phyloP scores from a whole-genome alignment of 2,113 vertebrate genomes.

The Ctenodactylus gundi region DNA sequence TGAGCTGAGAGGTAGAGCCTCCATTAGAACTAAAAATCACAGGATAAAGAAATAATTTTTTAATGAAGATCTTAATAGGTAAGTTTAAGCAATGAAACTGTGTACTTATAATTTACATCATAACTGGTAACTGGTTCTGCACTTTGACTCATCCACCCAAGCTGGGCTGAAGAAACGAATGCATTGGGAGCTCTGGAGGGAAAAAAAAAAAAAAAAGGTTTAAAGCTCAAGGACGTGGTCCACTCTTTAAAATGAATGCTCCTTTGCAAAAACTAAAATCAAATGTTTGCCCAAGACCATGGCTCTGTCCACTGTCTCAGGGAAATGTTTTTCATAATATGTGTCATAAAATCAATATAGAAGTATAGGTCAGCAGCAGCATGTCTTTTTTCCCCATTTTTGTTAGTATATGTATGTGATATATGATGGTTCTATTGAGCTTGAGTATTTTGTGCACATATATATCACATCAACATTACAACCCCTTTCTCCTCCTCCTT shows the following conservation, averaged over 20 bases:
- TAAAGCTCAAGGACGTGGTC: neutral
- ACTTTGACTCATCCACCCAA: neutral
- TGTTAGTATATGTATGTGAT: too few species aligned
- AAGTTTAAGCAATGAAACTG: neutral
- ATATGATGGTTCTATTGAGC: too few species aligned
- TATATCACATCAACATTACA: too few species aligned
- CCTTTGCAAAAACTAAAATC: too few species aligned
- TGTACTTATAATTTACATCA: neutral
- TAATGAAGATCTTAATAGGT: neutral
- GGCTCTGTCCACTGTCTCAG: too few species aligned
- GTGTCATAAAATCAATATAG: neutral
- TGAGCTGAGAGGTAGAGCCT: neutral
- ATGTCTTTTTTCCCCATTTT: too few species aligned
- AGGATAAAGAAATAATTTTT: neutral
- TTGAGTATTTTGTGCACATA: too few species aligned
- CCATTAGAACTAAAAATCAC: neutral
- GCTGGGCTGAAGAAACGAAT: neutral
- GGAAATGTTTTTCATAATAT: neutral
- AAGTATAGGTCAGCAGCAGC: too few species aligned
- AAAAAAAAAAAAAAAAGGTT: neutral
- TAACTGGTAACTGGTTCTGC: neutral
- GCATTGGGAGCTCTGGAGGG: neutral
- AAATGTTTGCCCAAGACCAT: too few species aligned
- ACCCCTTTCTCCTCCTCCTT: too few species aligned
- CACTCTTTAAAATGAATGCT: neutral